phyloP scores from a whole-genome alignment of 2,888 invertebrate species.

The Eristalis intricaria region DNA sequence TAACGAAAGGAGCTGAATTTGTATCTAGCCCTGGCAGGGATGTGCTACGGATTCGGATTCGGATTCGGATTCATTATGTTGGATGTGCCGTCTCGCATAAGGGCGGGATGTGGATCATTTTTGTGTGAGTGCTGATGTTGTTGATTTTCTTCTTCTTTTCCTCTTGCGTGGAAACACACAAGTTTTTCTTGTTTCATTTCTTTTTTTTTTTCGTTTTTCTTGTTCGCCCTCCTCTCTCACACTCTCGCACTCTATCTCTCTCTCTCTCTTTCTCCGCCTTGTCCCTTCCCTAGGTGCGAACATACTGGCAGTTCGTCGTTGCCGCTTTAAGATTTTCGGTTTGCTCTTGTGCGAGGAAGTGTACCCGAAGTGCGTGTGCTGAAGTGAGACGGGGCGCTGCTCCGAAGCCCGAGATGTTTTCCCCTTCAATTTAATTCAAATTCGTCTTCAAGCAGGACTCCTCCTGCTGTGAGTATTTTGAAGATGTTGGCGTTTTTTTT shows the following conservation, averaged over 20 bases:
- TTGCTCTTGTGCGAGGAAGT: neutral
- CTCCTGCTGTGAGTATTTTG: too few relatives aligned
- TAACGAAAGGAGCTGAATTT: too few relatives aligned
- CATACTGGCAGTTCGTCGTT: too few relatives aligned
- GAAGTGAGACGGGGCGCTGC: neutral
- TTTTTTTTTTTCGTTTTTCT: too few relatives aligned
- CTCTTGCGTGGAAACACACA: conserved; percentile 7
- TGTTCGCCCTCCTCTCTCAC: too few relatives aligned
- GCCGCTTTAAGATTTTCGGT: neutral
- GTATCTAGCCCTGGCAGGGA: conserved; percentile 2
- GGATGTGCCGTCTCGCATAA: neutral
- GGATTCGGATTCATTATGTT: neutral
- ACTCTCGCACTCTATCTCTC: neutral
- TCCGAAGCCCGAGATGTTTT: neutral
- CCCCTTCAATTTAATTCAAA: neutral
- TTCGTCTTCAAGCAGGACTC: too few relatives aligned
- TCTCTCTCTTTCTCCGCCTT: neutral
- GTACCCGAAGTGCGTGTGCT: neutral
- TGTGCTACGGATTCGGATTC: conserved; percentile 11
- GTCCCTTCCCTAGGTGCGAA: neutral
- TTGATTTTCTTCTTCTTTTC: conserved; percentile 7
- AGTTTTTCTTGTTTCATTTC: neutral
- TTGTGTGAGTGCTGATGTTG: neutral
- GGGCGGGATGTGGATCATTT: neutral
- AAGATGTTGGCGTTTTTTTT: too few relatives aligned